Base-by-base conservation (phyloP, 64 coral and sea anemone species). In the Pachyseris speciosa region DNA sequence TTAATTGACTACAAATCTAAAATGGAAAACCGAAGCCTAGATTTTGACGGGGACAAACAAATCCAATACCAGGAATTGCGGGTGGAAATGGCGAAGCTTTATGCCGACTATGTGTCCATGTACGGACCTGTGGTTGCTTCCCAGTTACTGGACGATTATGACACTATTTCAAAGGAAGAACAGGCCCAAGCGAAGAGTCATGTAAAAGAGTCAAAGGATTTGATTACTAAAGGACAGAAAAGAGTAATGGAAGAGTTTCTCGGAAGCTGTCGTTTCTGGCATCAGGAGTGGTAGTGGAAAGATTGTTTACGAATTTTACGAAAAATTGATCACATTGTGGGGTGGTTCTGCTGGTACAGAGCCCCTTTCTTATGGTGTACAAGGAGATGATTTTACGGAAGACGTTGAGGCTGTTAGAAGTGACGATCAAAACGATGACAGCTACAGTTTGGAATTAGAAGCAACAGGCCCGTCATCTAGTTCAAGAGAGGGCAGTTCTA, bases 241-340 rank as follows among this genome's bases (percentile, higher is more conserved):
- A 75, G 64, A 57, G 72, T 87, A 49, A 66, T 64, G 32, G 83
- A 92, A 86, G 38, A 72, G 53, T 49, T 87, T 87, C 50, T 75
- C 64, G 8, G 87, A 70, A 68, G 91, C 91, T 38, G 84, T 87
- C 6, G 61, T 93, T 38, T 60, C 84, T 67, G 91, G 84, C 20
- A 80, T 26, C 20, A 24, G 84, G 17, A 81, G 84, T 68, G 74
- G 83, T 13, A 87, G 84, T 70, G 91, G 91, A 50, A 87, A 87
- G 22, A 87, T 93, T 80, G 91, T 80, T 26, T 87, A 80, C 36
- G 84, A 93, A 80, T 52, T 64, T 79, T 87, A 80, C 45, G 74
- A 87, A 12, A 85, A 59, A 52, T 39, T 71, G 44, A 63, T 80
- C 26, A 58, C 60, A 26, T 63, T 87, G 55, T 87, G 74, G 91